Conservation (phyloP, 2,113 vertebrate genomes). For the Vicugna pacos region DNA sequence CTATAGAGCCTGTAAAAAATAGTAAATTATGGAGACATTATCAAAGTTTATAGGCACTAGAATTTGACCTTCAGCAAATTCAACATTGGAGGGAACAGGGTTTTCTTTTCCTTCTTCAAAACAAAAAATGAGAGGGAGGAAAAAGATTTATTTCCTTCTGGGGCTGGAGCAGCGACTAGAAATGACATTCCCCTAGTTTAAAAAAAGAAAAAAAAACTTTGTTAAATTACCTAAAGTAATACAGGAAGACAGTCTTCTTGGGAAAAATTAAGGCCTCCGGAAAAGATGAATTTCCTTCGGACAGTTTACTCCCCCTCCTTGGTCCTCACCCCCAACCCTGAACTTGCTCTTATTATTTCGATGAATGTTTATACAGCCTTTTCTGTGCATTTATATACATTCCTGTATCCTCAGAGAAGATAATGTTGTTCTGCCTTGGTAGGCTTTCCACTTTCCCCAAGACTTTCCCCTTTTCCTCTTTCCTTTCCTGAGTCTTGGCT, state of each 20-base stretch:
- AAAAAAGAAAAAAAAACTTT: neutral
- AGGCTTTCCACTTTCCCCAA: neutral
- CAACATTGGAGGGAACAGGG: constrained; percentile 36
- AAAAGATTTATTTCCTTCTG: constrained; percentile 71
- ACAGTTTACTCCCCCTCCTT: neutral
- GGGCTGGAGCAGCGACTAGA: constrained; percentile 30
- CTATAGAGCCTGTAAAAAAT: constrained; percentile 70
- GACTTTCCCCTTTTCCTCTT: neutral
- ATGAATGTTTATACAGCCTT: neutral
- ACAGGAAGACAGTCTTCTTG: neutral
- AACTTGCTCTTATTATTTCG: neutral
- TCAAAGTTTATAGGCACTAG: constrained; percentile 80
- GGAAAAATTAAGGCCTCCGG: neutral
- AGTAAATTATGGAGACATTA: constrained; percentile 81
- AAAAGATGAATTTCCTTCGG: neutral
- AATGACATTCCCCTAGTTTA: constrained; percentile 45
- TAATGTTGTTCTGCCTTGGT: neutral
- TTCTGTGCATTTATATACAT: neutral
- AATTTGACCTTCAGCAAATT: constrained; percentile 79
- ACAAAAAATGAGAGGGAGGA: constrained; percentile 49
- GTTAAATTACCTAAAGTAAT: neutral
- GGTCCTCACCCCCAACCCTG: fast-evolving
- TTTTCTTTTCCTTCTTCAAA: constrained; percentile 76
- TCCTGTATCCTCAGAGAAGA: neutral
- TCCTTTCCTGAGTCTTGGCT: neutral